These are phyloP conservation scores for Callaeas wilsoni DNA, from an alignment of 2,113 vertebrate genomes.

Conservation along the genomic window DNA sequence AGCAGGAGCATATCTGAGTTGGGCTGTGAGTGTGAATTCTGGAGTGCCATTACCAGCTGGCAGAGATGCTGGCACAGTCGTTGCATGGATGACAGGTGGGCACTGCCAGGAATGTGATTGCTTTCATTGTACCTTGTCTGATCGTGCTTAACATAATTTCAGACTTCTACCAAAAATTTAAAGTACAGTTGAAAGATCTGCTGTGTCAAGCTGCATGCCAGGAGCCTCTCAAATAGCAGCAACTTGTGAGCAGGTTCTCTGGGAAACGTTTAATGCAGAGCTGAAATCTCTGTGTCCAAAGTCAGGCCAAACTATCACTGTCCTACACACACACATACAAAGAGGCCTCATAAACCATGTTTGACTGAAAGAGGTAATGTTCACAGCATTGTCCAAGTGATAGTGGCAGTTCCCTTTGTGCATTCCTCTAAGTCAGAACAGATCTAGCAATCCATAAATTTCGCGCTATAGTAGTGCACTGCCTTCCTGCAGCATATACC, in stretches of 20 bases:
- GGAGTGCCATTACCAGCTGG: neutral
- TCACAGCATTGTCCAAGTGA: neutral
- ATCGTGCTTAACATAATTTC: neutral
- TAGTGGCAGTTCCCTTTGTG: neutral
- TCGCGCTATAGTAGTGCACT: fast-evolving
- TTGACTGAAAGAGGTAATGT: neutral
- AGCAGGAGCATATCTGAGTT: neutral
- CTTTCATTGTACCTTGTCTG: neutral
- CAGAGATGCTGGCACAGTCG: neutral
- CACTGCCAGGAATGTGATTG: neutral
- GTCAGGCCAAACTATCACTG: neutral
- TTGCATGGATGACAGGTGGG: neutral
- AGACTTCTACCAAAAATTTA: neutral
- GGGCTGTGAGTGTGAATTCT: neutral
- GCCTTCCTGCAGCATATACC: neutral
- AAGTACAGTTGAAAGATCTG: neutral
- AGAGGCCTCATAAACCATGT: neutral
- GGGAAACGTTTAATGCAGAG: fast-evolving
- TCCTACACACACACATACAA: neutral
- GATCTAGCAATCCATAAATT: neutral
- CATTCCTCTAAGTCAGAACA: neutral
- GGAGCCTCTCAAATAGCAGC: neutral
- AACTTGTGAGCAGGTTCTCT: neutral
- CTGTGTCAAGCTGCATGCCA: neutral
- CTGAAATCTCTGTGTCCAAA: neutral